Base-by-base conservation (phyloP, 2,888 invertebrate genomes). In the Calliphora vomitoria region DNA sequence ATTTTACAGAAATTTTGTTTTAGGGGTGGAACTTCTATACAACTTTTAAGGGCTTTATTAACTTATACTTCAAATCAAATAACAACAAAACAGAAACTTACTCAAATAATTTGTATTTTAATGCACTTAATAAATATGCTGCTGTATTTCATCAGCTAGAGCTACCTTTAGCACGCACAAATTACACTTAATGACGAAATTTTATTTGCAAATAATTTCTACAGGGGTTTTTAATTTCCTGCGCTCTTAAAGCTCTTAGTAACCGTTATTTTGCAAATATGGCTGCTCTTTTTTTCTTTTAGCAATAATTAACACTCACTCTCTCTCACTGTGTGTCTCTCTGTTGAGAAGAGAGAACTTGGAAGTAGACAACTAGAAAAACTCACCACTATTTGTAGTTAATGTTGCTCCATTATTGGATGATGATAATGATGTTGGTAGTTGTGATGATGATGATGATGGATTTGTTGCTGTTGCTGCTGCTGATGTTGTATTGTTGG, bases 361-460 rank as follows among this genome's bases (percentile, higher is more conserved):
- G 10, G 6, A 6, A 4, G 55, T 55, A 53, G 11, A 5, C 10
- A 13, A 44, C 1, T 1, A 60, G 11, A 60, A 35, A 55, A 69
- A 90, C 91, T 91, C 92, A 91, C 91, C 92, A 90, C 91, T 91
- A 90, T 90, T 90, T 85, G 89, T 90, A 82, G 89, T 86, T 89
- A 89, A 69, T 78, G 84, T 85, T 80, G 90, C 86, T 81, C 86
- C 79, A 84, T 87, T 85, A 68, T 69, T 83, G 35, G 74, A 85
- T 69, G 88, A 84, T 82, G 88, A 89, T 87, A 82, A 44, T 76
- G 83, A 64, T 62, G 83, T 58, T 66, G 55, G 35, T 64, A 86
- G 6, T 80, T 64, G 78, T 69, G 80, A 86, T 60, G 86, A 85
- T 81, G 88, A 88, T 82, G 78, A 86, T 60, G 74, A 82, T 72